Evolutionary conservation across 2,888 invertebrate genomes (phyloP), one percentile per base, ranked within the genome.

Genomic region (Tetragonula carbonaria): DNA sequence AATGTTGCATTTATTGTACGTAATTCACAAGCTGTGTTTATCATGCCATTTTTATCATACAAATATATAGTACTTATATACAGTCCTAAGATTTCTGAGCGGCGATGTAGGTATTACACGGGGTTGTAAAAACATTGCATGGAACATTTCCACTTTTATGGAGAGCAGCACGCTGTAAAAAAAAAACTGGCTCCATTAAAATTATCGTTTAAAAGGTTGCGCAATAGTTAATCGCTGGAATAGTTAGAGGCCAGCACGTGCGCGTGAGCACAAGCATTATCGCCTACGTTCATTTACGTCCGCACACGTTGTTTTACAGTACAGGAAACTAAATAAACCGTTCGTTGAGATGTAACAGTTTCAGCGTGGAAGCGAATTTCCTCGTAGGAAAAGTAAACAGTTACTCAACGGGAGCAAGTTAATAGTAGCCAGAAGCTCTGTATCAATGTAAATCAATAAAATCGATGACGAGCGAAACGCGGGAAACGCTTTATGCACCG

Each of bases 251-350:
- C 57, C 14, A 63, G 65, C 65, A 53, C 62, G 53, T 33, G 78
- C 57, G 50, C 62, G 73, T 67, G 45, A 45, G 8, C 45, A 33
- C 33, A 2, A 45, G 45, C 45, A 66, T 80, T 74, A 74, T 70
- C 88, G 84, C 90, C 88, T 57, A 90, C 90, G 78, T 82, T 78
- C 78, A 88, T 88, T 89, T 82, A 85, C 82, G 67, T 74, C 53
- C 63, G 33, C 33, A 63, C 71, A 71, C 84, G 82, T 80, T 84
- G 89, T 87, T 88, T 89, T 81, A 86, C 82, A 73, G 70, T 81
- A 51, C 66, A 38, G 66, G 62, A 86, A 84, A 87, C 84, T 80
- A 89, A 89, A 88, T 81, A 88, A 89, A 87, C 86, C 50, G 62
- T 74, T 53, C 55, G 55, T 55, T 80, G 87, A 80, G 66, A 86